Evolutionary conservation across 2,888 invertebrate genomes (phyloP), one percentile per base, ranked within the genome.

Genomic region (Lithosia quadra): DNA sequence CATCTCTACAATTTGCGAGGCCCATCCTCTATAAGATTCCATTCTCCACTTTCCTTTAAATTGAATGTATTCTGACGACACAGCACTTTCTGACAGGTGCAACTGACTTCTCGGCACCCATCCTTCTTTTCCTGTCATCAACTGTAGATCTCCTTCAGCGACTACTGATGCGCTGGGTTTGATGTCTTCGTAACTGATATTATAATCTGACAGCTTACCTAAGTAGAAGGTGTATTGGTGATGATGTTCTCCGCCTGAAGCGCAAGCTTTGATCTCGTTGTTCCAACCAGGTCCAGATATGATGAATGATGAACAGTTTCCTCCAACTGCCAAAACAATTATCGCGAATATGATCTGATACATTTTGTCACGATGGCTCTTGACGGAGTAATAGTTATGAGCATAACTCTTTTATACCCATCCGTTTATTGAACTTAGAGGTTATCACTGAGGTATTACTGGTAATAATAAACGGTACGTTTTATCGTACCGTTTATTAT

Each of bases 181-280:
- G 2, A 61, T 43, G 15, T 61, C 43, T 43, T 24, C 2, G 8
- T 18, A 61, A 24, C 13, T 61, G 1, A 24, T 8, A 9, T 43
- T 43, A 10, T 34, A 61, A 0, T 39, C 39, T 13, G 61, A 24
- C 2, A 61, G 61, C 22, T 15, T 24, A 0, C 61, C 61, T 11
- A 61, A 61, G 43, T 61, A 61, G 34, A 61, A 61, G 4, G 61
- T 61, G 24, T 61, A 61, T 43, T 3, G 15, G 24, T 61, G 39
- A 9, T 43, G 18, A 18, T 61, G 61, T 43, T 61, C 61, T 0
- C 61, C 61, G 15, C 61, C 61, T 24, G 61, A 61, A 1, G 39
- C 61, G 43, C 61, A 61, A 2, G 61, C 61, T 21, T 39, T 39
- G 2, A 22, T 43, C 11, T 61, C 61, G 10, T 61, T 61, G 9